A percentile compares a stretch with the other conserved stretches of the same genome.
These are phyloP conservation scores for Pseudocheirus occidentalis DNA, from an alignment of 2,797 vertebrate species.

Conservation along the genomic window DNA sequence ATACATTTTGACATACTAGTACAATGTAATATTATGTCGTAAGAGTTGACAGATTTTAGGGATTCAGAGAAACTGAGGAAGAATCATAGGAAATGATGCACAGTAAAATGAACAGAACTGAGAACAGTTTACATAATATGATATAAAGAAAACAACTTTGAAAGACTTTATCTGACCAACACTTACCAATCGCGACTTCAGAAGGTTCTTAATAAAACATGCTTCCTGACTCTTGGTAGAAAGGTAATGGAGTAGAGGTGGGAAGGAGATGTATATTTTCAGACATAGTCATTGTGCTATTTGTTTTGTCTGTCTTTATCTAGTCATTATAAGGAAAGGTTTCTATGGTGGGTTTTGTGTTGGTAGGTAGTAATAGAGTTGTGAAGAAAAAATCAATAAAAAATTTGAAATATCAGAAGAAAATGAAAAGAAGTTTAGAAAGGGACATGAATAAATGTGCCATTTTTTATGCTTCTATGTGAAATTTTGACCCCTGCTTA, in stretches of 20 bases:
- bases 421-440: background rate
- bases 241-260: background rate
- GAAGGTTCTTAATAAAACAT: background rate
- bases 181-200: background rate
- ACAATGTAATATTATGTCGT: background rate
- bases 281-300: background rate
- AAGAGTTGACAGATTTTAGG: background rate
- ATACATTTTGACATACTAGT: background rate
- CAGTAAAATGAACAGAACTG: background rate
- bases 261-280: background rate
- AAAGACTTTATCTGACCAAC: background rate
- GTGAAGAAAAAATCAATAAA: background rate
- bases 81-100: background rate
- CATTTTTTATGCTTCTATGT: background rate
- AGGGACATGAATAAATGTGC: background rate
- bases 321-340: background rate
- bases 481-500: background rate
- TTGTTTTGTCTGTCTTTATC: background rate
- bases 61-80: background rate
- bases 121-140: background rate
- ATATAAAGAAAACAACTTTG: background rate
- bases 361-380: background rate
- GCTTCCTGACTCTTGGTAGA: background rate
- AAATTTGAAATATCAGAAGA: background rate
- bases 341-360: background rate